Percentiles rank a stretch among this genome's conserved stretches.
These are phyloP conservation scores for Lepetodrilus schrolli DNA, from an alignment of 2,888 invertebrate species.

Conservation along the genomic window DNA sequence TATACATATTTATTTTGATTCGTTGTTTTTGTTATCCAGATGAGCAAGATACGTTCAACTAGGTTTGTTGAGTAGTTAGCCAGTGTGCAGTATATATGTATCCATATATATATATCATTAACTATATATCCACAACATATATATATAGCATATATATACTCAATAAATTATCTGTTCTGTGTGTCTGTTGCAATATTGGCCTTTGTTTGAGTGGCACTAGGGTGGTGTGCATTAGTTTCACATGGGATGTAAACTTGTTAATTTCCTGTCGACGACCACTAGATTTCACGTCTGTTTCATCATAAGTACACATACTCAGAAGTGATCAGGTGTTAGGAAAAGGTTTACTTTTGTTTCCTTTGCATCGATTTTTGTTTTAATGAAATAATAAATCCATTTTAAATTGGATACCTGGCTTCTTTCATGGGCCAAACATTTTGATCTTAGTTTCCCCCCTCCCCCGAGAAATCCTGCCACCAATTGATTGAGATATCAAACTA, in stretches of 20 bases:
- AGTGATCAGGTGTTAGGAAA: no score
- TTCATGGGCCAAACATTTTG: not conserved
- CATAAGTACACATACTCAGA: no score
- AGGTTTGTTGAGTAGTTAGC: constrained; percentile 23
- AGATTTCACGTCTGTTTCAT: no score
- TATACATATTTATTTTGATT: no score
- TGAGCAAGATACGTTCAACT: not conserved
- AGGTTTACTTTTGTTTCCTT: no score
- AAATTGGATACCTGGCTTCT: not conserved
- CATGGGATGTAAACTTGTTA: no score
- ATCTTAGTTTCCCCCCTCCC: not conserved
- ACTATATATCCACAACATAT: not conserved
- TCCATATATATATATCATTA: not conserved
- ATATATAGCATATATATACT: not conserved
- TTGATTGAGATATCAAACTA: no score
- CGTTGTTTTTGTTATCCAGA: constrained; percentile 9
- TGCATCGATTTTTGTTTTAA: no score
- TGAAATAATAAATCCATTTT: not conserved
- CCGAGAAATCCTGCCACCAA: no score
- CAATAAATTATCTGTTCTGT: no score
- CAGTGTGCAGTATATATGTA: not conserved
- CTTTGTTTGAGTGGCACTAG: not conserved
- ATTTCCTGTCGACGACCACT: no score
- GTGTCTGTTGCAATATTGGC: not conserved
- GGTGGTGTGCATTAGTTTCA: no score